Conservation (phyloP, 1,140 invertebrate species). For the Procambarus virginalis region DNA sequence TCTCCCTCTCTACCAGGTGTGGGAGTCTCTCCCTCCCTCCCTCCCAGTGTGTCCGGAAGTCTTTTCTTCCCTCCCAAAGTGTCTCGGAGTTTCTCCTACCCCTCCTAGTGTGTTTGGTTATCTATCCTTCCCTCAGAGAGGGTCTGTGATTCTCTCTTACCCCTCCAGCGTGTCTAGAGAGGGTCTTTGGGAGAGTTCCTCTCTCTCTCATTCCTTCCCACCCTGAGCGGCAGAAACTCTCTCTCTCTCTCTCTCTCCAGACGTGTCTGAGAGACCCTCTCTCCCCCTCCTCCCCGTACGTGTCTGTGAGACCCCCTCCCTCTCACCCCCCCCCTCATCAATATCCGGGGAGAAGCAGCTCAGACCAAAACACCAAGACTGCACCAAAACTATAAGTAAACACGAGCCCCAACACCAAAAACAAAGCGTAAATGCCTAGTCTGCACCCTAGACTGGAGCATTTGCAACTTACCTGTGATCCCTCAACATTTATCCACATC, state of each 20-base stretch:
- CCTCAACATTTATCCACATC: neutral
- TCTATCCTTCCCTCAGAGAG: too few species aligned
- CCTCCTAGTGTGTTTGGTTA: too few species aligned
- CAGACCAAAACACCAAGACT: conserved; percentile 42
- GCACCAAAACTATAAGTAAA: conserved; percentile 45
- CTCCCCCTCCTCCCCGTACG: neutral
- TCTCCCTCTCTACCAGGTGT: too few species aligned
- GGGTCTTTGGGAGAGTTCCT: neutral
- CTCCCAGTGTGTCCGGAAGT: too few species aligned
- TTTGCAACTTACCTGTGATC: conserved; percentile 28
- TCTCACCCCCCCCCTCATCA: neutral
- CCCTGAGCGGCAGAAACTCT: neutral
- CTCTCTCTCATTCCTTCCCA: conserved; percentile 27
- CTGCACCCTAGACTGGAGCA: conserved; percentile 21
- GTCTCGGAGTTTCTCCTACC: too few species aligned
- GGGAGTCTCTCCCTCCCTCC: too few species aligned
- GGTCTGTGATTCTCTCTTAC: too few species aligned
- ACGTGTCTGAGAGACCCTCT: neutral
- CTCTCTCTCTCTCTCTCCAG: neutral
- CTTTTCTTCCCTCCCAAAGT: too few species aligned
- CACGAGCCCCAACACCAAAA: conserved; percentile 19
- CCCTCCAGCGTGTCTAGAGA: too few species aligned
- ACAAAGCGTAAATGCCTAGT: conserved; percentile 30
- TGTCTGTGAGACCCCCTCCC: too few species aligned
- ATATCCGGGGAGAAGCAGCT: conserved; percentile 23